Percentiles rank a stretch among this genome's conserved stretches.
phyloP scores from a whole-genome alignment of 1,140 invertebrate genomes.

The Nixonia krombeini region DNA sequence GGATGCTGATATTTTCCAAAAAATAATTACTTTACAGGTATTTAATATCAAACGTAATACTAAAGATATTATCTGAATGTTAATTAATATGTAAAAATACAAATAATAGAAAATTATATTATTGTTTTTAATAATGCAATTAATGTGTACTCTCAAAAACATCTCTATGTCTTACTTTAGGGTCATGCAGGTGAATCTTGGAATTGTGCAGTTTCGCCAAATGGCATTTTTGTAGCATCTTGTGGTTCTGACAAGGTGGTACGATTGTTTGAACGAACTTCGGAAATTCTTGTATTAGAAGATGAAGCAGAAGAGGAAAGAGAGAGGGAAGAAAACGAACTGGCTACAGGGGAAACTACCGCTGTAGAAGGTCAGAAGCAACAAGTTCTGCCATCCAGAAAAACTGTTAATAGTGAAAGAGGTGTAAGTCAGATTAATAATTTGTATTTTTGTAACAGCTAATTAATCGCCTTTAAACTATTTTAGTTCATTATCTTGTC shows the following conservation, averaged over 20 bases:
- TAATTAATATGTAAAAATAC: not conserved
- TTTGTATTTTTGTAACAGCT: not conserved
- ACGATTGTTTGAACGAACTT: conserved; percentile 88
- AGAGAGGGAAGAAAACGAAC: conserved; percentile 79
- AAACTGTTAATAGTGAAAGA: conserved; percentile 92
- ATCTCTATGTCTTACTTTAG: conserved; percentile 56
- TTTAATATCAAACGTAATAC: conserved; percentile 69
- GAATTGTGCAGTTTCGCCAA: conserved; percentile 83
- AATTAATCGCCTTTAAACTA: not conserved
- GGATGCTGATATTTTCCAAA: conserved; percentile 95
- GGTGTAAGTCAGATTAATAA: conserved; percentile 77
- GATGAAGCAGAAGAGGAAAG: conserved; percentile 91
- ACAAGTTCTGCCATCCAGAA: conserved; percentile 86
- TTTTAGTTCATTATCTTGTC: too few relatives aligned
- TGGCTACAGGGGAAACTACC: conserved; percentile 80
- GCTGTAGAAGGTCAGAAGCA: conserved; percentile 80
- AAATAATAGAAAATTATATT: conserved; percentile 2
- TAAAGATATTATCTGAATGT: conserved; percentile 14
- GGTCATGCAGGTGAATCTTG: conserved; percentile 87
- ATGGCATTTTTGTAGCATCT: conserved; percentile 84
- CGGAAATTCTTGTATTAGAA: conserved; percentile 91
- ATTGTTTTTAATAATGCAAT: too few relatives aligned
- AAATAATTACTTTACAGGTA: conserved; percentile 89
- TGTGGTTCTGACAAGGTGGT: conserved; percentile 92
- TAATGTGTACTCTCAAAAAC: conserved; percentile 3